These are phyloP conservation scores for Eurystomus gularis DNA, from an alignment of 2,113 vertebrate genomes.

Conservation along the genomic window DNA sequence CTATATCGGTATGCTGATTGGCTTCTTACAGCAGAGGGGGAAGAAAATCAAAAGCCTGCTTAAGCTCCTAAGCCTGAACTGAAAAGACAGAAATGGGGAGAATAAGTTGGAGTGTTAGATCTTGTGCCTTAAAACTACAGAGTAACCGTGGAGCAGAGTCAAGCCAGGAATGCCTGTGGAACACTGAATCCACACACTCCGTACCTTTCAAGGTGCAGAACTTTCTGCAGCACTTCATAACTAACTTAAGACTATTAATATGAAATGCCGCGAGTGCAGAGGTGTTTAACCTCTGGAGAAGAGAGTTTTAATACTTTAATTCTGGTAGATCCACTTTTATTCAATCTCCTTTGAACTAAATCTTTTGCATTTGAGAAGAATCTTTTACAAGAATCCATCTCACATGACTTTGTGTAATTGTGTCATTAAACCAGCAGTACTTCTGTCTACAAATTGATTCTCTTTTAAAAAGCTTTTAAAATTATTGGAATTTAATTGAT, in stretches of 20 bases:
- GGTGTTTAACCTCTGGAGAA: background rate
- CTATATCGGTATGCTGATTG: background rate
- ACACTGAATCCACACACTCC: background rate
- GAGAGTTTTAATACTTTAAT: background rate
- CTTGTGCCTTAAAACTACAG: background rate
- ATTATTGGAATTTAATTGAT: background rate
- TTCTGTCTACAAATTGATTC: background rate
- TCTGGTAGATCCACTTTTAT: background rate
- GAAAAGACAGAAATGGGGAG: background rate
- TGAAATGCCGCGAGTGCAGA: background rate
- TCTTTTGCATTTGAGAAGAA: background rate
- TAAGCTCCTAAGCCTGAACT: background rate
- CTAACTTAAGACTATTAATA: background rate
- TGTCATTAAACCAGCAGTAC: background rate
- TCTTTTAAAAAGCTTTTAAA: background rate
- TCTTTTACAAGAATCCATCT: background rate
- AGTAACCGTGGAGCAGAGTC: background rate
- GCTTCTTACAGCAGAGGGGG: background rate
- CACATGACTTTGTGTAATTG: background rate
- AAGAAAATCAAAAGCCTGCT: background rate
- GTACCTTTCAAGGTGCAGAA: background rate
- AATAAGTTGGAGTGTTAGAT: fast-evolving
- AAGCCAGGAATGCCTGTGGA: background rate
- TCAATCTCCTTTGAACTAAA: background rate
- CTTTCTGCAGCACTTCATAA: background rate